A percentile compares a stretch with the other conserved stretches of the same genome.
Conservation (phyloP, 2,888 invertebrate species). For the Gari tellinella region DNA sequence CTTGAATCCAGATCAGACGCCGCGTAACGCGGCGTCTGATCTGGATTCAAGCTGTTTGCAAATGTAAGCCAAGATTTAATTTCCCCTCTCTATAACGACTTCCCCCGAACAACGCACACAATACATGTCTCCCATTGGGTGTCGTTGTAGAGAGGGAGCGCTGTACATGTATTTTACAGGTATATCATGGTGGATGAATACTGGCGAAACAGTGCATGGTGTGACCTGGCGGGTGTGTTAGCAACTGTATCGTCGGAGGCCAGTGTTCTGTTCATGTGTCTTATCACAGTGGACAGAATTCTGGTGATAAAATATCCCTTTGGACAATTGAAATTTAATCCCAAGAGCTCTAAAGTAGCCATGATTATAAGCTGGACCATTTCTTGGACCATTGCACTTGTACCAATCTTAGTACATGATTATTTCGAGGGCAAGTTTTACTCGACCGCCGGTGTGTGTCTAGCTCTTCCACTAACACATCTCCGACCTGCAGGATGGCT, state of each 20-base stretch:
- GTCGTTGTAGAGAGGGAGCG: too few relatives aligned
- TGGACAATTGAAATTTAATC: slow-evolving; percentile 68
- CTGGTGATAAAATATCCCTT: slow-evolving; percentile 87
- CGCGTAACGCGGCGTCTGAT: too few relatives aligned
- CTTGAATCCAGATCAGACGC: too few relatives aligned
- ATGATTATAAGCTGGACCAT: slow-evolving; percentile 71
- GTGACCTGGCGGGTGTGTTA: slow-evolving; percentile 62
- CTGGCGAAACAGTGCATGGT: slow-evolving; percentile 64
- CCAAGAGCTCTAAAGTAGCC: slow-evolving; percentile 57
- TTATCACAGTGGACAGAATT: slow-evolving; percentile 88
- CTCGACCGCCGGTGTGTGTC: slow-evolving; percentile 77
- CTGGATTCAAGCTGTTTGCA: too few relatives aligned
- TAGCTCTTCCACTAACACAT: slow-evolving; percentile 81
- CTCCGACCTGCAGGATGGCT: slow-evolving; percentile 81
- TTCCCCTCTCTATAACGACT: too few relatives aligned
- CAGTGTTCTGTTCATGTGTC: slow-evolving; percentile 87
- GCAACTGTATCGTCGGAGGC: slow-evolving; percentile 86
- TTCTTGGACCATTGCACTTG: slow-evolving; percentile 67
- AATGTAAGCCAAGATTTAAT: too few relatives aligned
- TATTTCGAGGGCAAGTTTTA: slow-evolving; percentile 79
- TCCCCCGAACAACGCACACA: too few relatives aligned
- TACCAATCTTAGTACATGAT: slow-evolving; percentile 74
- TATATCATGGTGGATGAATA: slow-evolving; percentile 12
- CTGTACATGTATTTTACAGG: too few relatives aligned
- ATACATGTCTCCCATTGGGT: too few relatives aligned